A percentile compares a stretch with the other conserved stretches of the same genome.
These are phyloP conservation scores for Galaxea fascicularis DNA, from an alignment of 92 coral and sea anemone genomes.

Conservation along the genomic window DNA sequence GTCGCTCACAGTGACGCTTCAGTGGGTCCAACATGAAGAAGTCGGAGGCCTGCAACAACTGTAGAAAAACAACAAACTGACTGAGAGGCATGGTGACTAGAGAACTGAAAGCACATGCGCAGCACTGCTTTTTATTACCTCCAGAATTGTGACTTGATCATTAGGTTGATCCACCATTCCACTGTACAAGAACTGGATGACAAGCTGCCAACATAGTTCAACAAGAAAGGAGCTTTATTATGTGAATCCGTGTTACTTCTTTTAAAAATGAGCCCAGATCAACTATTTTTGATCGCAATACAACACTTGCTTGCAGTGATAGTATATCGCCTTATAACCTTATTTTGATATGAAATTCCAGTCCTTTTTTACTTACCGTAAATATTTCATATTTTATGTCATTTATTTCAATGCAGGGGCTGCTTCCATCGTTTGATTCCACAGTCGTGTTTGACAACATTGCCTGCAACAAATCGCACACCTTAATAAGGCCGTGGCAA, in stretches of 20 bases:
- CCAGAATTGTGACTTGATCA: conserved; percentile 60
- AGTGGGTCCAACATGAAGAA: conserved; percentile 72
- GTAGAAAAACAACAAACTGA: not conserved
- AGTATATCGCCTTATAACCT: too few species aligned
- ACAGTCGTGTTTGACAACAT: conserved; percentile 60
- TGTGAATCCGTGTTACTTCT: too few species aligned
- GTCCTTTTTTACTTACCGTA: conserved; percentile 41
- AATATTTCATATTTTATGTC: conserved; percentile 83
- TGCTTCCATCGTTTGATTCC: conserved; percentile 47
- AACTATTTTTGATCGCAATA: too few species aligned
- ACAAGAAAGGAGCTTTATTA: not conserved
- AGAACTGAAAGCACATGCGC: not conserved
- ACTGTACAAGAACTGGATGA: conserved; percentile 83
- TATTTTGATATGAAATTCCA: not conserved
- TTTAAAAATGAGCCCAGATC: too few species aligned
- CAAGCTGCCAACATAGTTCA: conserved; percentile 48
- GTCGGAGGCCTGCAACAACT: conserved; percentile 74
- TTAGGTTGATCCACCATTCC: conserved; percentile 66
- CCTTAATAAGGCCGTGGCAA: not conserved
- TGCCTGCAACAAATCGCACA: conserved; percentile 46
- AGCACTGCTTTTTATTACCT: conserved; percentile 58
- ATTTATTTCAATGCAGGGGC: conserved; percentile 74
- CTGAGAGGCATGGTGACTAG: not conserved
- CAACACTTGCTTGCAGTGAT: too few species aligned
- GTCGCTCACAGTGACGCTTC: conserved; percentile 73